These are phyloP conservation scores for Oscheius sp. DNA, from an alignment of 1,140 invertebrate species.

Conservation along the genomic window DNA sequence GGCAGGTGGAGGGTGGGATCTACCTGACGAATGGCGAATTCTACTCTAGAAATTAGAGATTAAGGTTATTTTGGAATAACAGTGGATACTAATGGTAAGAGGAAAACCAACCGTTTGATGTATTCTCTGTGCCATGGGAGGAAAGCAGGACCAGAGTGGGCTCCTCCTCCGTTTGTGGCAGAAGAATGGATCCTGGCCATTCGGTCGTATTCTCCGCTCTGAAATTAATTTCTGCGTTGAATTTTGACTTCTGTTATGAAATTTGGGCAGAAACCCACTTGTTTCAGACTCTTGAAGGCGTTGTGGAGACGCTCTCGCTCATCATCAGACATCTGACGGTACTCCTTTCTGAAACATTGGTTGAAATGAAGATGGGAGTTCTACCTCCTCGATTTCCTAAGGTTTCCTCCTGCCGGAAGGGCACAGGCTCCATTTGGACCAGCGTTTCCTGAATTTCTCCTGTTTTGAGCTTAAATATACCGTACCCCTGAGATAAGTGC, in stretches of 20 bases:
- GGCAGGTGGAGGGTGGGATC: constrained; percentile 55
- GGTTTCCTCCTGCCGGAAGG: constrained; percentile 34
- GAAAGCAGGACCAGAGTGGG: constrained; percentile 46
- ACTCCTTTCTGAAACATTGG: too few species aligned
- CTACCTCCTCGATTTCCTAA: constrained; percentile 37
- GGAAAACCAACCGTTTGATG: constrained; percentile 42
- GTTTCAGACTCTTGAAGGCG: constrained; percentile 58
- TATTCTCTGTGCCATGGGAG: constrained; percentile 42
- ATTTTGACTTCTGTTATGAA: constrained; percentile 8
- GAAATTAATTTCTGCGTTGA: not conserved
- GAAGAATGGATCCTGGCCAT: constrained; percentile 43
- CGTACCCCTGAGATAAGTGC: constrained; percentile 40
- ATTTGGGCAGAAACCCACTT: constrained; percentile 8
- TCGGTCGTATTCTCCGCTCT: constrained; percentile 39
- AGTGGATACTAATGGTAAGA: constrained; percentile 53
- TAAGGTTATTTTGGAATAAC: too few species aligned
- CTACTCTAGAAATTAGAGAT: constrained; percentile 40
- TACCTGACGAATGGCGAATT: constrained; percentile 45
- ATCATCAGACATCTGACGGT: constrained; percentile 54
- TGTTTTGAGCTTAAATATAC: not conserved
- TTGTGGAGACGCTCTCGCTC: constrained; percentile 55
- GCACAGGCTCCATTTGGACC: constrained; percentile 38
- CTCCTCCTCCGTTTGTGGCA: constrained; percentile 31
- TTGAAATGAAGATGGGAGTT: too few species aligned
- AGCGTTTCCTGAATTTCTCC: constrained; percentile 22